Percentiles rank a stretch among this genome's conserved stretches.
Conservation (phyloP, 2,113 vertebrate species). For the Pogona vitticeps region DNA sequence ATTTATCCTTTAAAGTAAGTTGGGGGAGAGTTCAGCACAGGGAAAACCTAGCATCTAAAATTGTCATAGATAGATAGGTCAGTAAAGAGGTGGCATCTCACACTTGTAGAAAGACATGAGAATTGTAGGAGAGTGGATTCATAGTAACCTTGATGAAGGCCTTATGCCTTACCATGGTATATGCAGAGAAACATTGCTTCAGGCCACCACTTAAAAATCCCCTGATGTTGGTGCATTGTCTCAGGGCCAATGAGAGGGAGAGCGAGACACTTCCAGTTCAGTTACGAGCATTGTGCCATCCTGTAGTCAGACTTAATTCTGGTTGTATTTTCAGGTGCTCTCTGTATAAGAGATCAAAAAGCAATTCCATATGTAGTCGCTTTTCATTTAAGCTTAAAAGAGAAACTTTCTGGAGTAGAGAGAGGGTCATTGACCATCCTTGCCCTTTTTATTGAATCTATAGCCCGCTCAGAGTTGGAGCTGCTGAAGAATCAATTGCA, state of each 20-base stretch:
- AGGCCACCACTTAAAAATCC: not conserved
- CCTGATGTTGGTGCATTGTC: not conserved
- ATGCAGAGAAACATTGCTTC: not conserved
- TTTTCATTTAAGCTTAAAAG: constrained; percentile 47
- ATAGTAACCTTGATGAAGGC: too few species aligned
- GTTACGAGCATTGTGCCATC: not conserved
- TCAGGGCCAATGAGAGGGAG: not conserved
- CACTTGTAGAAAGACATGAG: too few species aligned
- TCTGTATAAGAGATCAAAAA: constrained; percentile 50
- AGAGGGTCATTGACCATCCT: constrained; percentile 30
- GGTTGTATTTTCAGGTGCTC: constrained; percentile 35
- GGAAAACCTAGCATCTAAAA: too few species aligned
- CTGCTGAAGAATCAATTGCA: constrained; percentile 28
- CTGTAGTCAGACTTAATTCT: constrained; percentile 15
- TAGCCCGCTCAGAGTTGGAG: constrained; percentile 29
- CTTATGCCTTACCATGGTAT: too few species aligned
- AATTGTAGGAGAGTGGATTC: too few species aligned
- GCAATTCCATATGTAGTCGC: constrained; percentile 33
- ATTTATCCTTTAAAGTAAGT: too few species aligned
- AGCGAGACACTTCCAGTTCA: not conserved
- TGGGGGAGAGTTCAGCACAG: too few species aligned
- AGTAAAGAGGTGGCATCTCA: too few species aligned
- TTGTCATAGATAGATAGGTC: too few species aligned
- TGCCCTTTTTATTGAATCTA: constrained; percentile 54
- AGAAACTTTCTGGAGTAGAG: constrained; percentile 44